Conservation (phyloP, 1,140 invertebrate species). For the Lutraria rhynchaena region DNA sequence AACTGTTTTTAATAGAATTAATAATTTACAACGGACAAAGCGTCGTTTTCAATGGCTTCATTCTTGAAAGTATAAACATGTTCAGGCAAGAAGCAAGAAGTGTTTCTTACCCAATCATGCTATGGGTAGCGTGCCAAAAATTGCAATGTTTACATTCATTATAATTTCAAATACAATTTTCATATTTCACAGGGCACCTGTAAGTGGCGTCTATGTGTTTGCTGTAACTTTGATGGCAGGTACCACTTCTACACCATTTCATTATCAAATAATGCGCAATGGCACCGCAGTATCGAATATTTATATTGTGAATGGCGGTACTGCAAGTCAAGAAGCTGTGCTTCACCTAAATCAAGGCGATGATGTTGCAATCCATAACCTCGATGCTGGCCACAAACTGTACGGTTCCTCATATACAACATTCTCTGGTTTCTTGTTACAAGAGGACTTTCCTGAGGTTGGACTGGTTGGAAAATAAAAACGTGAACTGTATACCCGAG, state of each 20-base stretch:
- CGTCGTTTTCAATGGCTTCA: too few relatives aligned
- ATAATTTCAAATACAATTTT: too few relatives aligned
- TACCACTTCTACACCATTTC: background rate
- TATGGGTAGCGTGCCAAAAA: too few relatives aligned
- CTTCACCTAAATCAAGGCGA: slow-evolving; percentile 25
- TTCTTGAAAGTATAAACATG: too few relatives aligned
- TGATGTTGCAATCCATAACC: slow-evolving; percentile 17
- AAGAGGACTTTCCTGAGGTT: background rate
- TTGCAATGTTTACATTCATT: too few relatives aligned
- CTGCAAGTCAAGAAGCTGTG: background rate
- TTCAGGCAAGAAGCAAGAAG: too few relatives aligned
- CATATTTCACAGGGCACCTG: slow-evolving; percentile 7
- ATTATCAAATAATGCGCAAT: background rate
- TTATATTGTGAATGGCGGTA: background rate
- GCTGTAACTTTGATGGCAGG: slow-evolving; percentile 9
- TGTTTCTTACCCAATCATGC: too few relatives aligned
- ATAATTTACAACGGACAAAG: too few relatives aligned
- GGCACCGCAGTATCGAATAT: background rate
- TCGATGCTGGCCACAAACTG: background rate
- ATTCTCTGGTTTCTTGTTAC: slow-evolving; percentile 23
- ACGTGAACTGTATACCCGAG: too few relatives aligned
- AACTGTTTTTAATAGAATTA: too few relatives aligned
- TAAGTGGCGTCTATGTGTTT: background rate
- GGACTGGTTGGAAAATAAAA: background rate
- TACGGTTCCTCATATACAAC: slow-evolving; percentile 9